Evolutionary conservation across 2,888 invertebrate species (phyloP).

Genomic region (Merodon equestris): DNA sequence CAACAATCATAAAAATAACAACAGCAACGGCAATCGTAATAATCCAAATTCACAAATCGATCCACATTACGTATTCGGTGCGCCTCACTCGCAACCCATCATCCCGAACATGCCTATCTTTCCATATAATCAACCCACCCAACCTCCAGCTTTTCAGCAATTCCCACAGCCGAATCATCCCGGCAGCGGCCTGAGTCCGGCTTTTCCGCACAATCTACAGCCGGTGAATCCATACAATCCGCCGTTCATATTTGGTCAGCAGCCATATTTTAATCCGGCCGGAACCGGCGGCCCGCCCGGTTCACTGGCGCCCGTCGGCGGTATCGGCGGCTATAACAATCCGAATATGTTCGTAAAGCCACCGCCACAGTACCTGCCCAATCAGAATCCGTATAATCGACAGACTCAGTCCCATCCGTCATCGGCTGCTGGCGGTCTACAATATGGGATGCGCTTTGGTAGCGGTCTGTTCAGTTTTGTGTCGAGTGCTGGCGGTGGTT

Average conservation of each 20-base stretch:
- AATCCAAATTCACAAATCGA: conserved; percentile 80
- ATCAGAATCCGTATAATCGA: conserved; percentile 77
- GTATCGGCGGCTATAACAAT: conserved; percentile 75
- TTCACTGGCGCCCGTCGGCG: conserved; percentile 72
- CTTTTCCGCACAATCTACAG: conserved; percentile 76
- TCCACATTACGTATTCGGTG: conserved; percentile 78
- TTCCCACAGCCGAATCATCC: conserved; percentile 79
- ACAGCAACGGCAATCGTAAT: conserved; percentile 67
- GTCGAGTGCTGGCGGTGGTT: conserved; percentile 55
- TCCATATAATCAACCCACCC: conserved; percentile 77
- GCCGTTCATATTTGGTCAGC: conserved; percentile 78
- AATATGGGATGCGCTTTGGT: conserved; percentile 48
- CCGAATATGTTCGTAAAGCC: conserved; percentile 78
- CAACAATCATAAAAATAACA: conserved; percentile 60
- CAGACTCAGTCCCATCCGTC: conserved; percentile 77
- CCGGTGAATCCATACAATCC: conserved; percentile 78
- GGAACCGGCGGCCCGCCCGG: conserved; percentile 78
- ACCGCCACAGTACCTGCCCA: conserved; percentile 77
- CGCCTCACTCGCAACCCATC: conserved; percentile 76
- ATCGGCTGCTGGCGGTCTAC: conserved; percentile 68
- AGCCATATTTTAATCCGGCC: conserved; percentile 75
- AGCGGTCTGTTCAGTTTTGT: conserved; percentile 42
- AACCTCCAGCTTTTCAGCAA: conserved; percentile 78
- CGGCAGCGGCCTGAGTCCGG: conserved; percentile 77
- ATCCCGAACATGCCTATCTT: conserved; percentile 78